Percentiles rank a stretch among this genome's conserved stretches.
These are phyloP conservation scores for Nicator chloris DNA, from an alignment of 2,113 vertebrate genomes.

Conservation along the genomic window DNA sequence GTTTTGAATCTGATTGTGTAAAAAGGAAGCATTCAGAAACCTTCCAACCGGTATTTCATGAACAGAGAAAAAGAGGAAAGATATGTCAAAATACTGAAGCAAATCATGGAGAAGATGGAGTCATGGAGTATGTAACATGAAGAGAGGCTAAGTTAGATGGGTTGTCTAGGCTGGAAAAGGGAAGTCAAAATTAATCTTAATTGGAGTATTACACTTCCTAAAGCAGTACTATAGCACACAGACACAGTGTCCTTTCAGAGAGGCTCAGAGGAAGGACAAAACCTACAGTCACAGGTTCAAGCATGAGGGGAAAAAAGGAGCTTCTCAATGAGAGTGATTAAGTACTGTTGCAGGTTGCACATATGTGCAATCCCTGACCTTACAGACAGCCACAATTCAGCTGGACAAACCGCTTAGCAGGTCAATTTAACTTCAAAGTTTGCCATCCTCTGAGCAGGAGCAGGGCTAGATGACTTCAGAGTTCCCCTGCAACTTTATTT, in stretches of 20 bases:
- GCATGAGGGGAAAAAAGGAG: fast-evolving
- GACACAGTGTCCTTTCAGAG: not conserved
- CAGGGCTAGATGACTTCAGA: not conserved
- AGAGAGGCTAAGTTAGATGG: not conserved
- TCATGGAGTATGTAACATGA: not conserved
- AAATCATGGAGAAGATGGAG: not conserved
- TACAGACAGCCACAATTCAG: not conserved
- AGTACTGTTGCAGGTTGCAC: not conserved
- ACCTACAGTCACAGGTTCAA: not conserved
- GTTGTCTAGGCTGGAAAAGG: not conserved
- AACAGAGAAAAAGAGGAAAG: not conserved
- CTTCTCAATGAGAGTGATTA: not conserved
- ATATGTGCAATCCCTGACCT: not conserved
- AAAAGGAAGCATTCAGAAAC: not conserved
- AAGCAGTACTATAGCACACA: not conserved
- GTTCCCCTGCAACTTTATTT: not conserved
- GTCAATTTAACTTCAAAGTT: not conserved
- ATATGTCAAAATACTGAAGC: fast-evolving
- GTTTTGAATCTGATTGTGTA: not conserved
- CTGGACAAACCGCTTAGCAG: not conserved
- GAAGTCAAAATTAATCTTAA: not conserved
- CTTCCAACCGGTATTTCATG: not conserved
- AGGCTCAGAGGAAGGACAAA: not conserved
- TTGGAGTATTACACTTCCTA: not conserved
- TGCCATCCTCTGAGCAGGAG: not conserved